Evolutionary conservation across 2,113 vertebrate species (phyloP).

Genomic region (Sula dactylatra): DNA sequence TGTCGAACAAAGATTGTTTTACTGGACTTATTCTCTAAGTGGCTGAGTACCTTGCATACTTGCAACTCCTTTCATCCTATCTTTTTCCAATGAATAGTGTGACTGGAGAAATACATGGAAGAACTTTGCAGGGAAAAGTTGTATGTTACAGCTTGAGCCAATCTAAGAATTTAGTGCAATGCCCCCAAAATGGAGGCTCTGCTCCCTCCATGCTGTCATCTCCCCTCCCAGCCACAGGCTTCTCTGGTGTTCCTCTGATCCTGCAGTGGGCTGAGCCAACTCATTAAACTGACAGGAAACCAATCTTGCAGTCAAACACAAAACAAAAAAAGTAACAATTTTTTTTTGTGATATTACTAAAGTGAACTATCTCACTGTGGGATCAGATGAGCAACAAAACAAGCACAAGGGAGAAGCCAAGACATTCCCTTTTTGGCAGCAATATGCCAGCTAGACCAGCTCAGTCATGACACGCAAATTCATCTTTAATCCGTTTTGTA

Average conservation of each 20-base stretch:
- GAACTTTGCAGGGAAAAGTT: not conserved
- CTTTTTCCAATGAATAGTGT: not conserved
- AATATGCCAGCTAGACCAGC: not conserved
- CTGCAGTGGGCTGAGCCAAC: not conserved
- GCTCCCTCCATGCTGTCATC: not conserved
- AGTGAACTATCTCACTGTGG: not conserved
- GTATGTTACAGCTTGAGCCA: not conserved
- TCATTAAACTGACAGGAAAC: not conserved
- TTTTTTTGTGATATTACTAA: not conserved
- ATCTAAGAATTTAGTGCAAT: not conserved
- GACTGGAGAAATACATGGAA: not conserved
- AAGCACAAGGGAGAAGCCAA: not conserved
- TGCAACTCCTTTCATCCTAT: not conserved
- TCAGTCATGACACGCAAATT: not conserved
- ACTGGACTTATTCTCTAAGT: not conserved
- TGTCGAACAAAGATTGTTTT: not conserved
- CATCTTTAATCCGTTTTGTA: not conserved
- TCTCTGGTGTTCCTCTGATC: not conserved
- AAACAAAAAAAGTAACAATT: not conserved
- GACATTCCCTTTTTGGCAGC: not conserved
- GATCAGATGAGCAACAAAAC: not conserved
- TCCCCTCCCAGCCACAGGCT: not conserved
- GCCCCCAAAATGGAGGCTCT: not conserved
- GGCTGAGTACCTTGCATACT: not conserved
- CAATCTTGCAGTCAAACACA: not conserved